phyloP scores from a whole-genome alignment of 2,797 vertebrate genomes.

The Schizothorax lantsangensis region DNA sequence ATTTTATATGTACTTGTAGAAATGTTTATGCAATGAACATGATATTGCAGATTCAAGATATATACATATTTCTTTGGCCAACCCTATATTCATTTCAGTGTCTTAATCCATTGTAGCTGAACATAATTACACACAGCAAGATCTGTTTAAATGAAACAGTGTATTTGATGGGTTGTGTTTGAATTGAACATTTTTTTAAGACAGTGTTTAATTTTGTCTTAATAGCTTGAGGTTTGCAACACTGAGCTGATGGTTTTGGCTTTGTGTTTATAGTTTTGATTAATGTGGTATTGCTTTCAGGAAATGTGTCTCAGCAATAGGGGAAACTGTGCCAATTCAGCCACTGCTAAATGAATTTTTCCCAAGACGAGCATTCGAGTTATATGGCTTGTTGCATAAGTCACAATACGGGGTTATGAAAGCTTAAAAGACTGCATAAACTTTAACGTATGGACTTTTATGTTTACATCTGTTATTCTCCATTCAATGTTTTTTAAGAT shows the following conservation, averaged over 20 bases:
- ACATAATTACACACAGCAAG: too few relatives aligned
- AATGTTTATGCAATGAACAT: not conserved
- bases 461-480: not conserved
- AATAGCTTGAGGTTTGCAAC: not conserved
- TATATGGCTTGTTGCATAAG: not conserved
- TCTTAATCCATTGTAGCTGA: not conserved
- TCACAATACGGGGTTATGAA: not conserved
- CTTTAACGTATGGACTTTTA: not conserved
- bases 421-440: not conserved
- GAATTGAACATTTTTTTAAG: not conserved
- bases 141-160: too few relatives aligned
- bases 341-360: not conserved
- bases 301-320: not conserved
- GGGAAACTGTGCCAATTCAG: not conserved
- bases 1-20: not conserved
- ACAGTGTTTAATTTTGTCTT: not conserved
- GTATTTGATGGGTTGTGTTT: conserved; percentile 4
- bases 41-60: not conserved
- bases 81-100: not conserved
- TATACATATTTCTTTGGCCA: not conserved
- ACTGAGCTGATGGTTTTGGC: conserved; percentile 8
- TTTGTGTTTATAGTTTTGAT: conserved; percentile 13
- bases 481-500: not conserved
- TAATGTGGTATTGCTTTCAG: conserved; percentile 23
- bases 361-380: not conserved